Percentiles rank a stretch among this genome's conserved stretches.
Evolutionary conservation across 1,140 invertebrate species (phyloP).

Genomic region (Euglossa dilemma): DNA sequence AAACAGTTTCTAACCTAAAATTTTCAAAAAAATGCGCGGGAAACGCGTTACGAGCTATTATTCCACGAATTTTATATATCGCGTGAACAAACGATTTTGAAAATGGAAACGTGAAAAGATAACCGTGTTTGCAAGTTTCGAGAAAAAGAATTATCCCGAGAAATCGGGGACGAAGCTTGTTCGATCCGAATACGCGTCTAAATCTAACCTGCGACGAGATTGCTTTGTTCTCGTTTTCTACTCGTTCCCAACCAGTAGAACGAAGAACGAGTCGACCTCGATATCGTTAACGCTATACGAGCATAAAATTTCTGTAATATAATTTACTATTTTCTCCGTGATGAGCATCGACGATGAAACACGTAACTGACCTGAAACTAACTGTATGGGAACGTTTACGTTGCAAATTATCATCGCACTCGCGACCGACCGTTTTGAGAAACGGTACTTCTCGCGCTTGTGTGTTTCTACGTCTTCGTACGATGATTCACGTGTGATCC

Average conservation of each 20-base stretch:
- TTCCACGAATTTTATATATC: no score
- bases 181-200: neutral
- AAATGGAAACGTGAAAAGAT: no score
- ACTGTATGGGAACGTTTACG: constrained; percentile 75
- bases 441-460: constrained; percentile 75
- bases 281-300: neutral
- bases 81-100: no score
- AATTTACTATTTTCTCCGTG: constrained; percentile 39
- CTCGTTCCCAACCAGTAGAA: neutral
- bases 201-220: constrained; percentile 14
- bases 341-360: constrained; percentile 27
- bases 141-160: neutral
- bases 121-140: neutral
- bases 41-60: no score
- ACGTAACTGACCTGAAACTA: constrained; percentile 59
- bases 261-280: constrained; percentile 22
- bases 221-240: constrained; percentile 21
- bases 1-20: no score
- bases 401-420: constrained; percentile 77
- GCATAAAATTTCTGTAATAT: constrained; percentile 22
- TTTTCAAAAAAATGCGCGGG: no score
- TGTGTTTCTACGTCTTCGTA: constrained; percentile 52
- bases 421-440: constrained; percentile 77
- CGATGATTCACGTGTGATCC: constrained; percentile 1
- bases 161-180: neutral